A percentile compares a stretch with the other conserved stretches of the same genome.
These are phyloP conservation scores for Muscicapa comitata DNA, from an alignment of 2,797 vertebrate species.

Conservation along the genomic window DNA sequence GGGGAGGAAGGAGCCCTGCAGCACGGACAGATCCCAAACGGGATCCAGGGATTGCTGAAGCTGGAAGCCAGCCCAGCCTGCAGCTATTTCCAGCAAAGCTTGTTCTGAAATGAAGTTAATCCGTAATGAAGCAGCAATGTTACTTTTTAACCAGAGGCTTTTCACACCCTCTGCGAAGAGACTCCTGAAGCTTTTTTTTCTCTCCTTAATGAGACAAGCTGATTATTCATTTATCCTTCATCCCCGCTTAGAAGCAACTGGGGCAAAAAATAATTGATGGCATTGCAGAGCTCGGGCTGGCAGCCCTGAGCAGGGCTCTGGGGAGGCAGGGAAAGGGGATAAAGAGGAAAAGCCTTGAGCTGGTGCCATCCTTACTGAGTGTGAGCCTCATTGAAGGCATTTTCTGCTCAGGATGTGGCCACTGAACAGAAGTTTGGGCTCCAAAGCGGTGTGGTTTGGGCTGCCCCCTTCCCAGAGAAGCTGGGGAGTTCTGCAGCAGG, in stretches of 20 bases:
- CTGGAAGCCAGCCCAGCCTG: neutral
- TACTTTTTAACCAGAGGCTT: neutral
- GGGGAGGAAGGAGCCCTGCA: neutral
- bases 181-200: neutral
- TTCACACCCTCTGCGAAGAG: neutral
- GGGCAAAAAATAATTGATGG: neutral
- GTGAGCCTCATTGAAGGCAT: neutral
- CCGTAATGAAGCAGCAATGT: neutral
- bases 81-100: neutral
- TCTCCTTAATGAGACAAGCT: neutral
- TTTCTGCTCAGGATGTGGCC: neutral
- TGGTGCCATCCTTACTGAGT: neutral
- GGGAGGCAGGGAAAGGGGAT: neutral
- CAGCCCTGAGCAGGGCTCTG: neutral
- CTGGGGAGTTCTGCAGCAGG: neutral
- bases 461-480: neutral
- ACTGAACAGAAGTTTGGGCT: neutral
- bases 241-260: neutral
- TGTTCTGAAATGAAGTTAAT: neutral
- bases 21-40: fast-evolving
- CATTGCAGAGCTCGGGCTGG: neutral
- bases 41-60: neutral
- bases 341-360: neutral
- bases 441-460: neutral
- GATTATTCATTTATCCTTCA: neutral